Conservation (phyloP, 2,797 vertebrate species). For the Parotocinclus haroldoi region DNA sequence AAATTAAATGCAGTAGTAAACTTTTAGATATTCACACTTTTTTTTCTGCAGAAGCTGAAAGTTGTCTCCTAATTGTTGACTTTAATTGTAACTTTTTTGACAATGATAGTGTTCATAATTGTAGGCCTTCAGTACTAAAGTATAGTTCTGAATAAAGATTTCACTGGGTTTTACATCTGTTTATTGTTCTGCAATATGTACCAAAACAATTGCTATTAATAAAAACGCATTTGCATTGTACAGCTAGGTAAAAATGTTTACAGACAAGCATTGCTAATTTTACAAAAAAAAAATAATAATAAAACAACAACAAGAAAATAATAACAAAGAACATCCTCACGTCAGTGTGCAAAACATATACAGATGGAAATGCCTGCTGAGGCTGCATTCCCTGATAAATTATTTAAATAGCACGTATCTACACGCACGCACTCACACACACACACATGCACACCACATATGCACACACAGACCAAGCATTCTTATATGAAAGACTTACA, state of each 20-base stretch:
- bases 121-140: no score
- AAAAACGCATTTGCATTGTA: slow-evolving; percentile 82
- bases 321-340: slow-evolving; percentile 85
- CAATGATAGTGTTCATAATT: no score
- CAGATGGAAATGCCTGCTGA: slow-evolving; percentile 86
- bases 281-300: slow-evolving; percentile 78
- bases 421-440: slow-evolving; percentile 66
- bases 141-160: slow-evolving; percentile 14
- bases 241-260: slow-evolving; percentile 91
- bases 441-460: slow-evolving; percentile 9
- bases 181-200: slow-evolving; percentile 89
- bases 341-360: slow-evolving; percentile 99
- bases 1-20: no score
- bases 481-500: slow-evolving; percentile 38
- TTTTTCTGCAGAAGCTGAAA: no score
- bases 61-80: no score
- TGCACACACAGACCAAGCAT: slow-evolving; percentile 3
- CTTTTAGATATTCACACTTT: no score
- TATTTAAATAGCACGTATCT: slow-evolving; percentile 99
- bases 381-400: slow-evolving; percentile 96
- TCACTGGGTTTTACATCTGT: slow-evolving; percentile 69
- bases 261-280: slow-evolving; percentile 85
- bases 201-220: slow-evolving; percentile 87
- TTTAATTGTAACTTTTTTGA: no score
- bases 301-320: slow-evolving; percentile 69